These are phyloP conservation scores for Tethya wilhelma DNA, from an alignment of 37 sponge, comb jelly and placozoan genomes.

Conservation along the genomic window DNA sequence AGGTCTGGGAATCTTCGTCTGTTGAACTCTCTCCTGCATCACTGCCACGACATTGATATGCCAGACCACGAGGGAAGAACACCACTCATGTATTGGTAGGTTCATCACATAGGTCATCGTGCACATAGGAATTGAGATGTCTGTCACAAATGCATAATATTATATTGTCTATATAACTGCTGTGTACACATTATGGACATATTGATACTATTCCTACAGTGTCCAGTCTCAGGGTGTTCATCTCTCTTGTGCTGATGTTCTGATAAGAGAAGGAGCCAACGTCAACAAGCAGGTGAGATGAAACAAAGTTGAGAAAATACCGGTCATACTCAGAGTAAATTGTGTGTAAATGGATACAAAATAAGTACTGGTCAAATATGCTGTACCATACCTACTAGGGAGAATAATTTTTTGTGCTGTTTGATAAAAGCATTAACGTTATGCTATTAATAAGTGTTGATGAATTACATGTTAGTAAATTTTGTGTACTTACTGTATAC, in stretches of 20 bases:
- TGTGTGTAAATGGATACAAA: too few species aligned
- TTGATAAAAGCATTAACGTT: background rate
- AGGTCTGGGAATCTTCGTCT: constrained; percentile 66
- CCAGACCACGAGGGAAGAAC: constrained; percentile 76
- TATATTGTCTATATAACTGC: background rate
- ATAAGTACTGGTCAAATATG: too few species aligned
- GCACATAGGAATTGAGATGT: too few species aligned
- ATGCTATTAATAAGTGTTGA: background rate
- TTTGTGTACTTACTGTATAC: background rate
- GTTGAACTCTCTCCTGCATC: constrained; percentile 41
- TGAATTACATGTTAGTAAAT: background rate
- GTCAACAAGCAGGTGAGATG: constrained; percentile 76
- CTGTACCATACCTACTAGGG: too few species aligned
- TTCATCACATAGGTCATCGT: too few species aligned
- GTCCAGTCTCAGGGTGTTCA: constrained; percentile 58
- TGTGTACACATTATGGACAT: background rate
- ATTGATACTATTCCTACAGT: background rate
- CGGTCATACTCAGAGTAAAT: too few species aligned
- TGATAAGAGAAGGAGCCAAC: constrained; percentile 69
- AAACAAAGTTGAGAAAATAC: too few species aligned
- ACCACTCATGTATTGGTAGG: constrained; percentile 92
- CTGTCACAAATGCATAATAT: too few species aligned
- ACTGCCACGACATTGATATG: constrained; percentile 73
- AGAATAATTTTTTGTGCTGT: background rate
- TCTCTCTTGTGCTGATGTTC: constrained; percentile 76